These are phyloP conservation scores for Acanthosoma haemorrhoidale DNA, from an alignment of 2,888 invertebrate species.

Conservation along the genomic window DNA sequence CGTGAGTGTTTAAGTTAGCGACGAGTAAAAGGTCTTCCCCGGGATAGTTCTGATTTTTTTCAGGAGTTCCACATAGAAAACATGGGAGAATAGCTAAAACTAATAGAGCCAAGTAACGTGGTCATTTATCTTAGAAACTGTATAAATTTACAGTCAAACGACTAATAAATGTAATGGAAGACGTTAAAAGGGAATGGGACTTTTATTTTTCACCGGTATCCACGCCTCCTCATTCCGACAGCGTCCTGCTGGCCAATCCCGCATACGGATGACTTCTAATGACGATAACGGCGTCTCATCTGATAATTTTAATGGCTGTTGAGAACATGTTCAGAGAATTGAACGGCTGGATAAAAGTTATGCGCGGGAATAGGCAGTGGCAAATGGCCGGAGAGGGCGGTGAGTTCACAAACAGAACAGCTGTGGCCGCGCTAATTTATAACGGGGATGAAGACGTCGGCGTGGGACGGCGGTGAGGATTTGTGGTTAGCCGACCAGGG, in stretches of 20 bases:
- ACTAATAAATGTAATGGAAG: too few relatives aligned
- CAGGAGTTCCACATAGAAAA: too few relatives aligned
- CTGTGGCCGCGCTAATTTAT: neutral
- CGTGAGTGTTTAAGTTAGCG: too few relatives aligned
- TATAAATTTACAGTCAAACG: too few relatives aligned
- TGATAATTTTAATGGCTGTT: neutral
- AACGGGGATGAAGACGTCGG: neutral
- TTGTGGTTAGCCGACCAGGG: neutral
- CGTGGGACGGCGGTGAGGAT: neutral
- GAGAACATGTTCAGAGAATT: neutral
- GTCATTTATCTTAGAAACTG: too few relatives aligned
- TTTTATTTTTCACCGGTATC: too few relatives aligned
- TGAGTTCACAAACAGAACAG: neutral
- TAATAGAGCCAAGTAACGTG: too few relatives aligned
- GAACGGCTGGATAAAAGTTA: neutral
- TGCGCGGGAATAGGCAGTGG: neutral
- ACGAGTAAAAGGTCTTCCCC: too few relatives aligned
- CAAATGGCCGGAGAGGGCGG: neutral
- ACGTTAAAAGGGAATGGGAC: too few relatives aligned
- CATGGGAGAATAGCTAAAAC: too few relatives aligned
- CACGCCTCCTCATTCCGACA: neutral
- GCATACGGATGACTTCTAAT: neutral
- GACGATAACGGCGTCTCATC: neutral
- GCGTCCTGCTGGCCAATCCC: neutral
- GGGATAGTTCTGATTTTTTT: too few relatives aligned